Conservation (phyloP, 1,140 invertebrate species). For the Heliconius eleuchia region DNA sequence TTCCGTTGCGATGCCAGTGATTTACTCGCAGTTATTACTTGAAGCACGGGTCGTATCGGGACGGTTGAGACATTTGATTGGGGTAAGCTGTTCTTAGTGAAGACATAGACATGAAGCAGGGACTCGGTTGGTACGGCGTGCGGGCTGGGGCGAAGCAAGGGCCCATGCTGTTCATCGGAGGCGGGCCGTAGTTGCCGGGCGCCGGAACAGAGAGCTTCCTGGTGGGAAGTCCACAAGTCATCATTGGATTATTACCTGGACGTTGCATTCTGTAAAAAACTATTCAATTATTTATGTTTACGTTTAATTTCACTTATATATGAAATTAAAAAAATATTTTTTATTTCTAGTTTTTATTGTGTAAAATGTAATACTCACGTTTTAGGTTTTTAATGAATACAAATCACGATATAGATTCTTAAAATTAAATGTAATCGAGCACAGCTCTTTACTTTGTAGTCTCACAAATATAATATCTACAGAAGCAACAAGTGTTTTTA, state of each 20-base stretch:
- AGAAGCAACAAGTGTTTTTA: constrained; percentile 17
- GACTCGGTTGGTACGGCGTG: constrained; percentile 22
- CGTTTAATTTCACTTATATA: no score
- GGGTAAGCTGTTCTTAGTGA: constrained; percentile 29
- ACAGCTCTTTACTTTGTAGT: not conserved
- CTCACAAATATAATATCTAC: not conserved
- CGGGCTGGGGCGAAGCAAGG: constrained; percentile 35
- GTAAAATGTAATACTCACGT: not conserved
- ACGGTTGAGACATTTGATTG: constrained; percentile 24
- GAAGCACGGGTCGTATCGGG: constrained; percentile 44
- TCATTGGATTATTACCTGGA: constrained; percentile 35
- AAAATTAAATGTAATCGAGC: not conserved
- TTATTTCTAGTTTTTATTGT: not conserved
- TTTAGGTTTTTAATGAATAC: not conserved
- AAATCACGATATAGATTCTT: not conserved
- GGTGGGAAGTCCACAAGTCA: constrained; percentile 25
- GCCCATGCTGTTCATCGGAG: constrained; percentile 28
- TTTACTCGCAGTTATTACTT: constrained; percentile 31
- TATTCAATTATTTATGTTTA: not conserved
- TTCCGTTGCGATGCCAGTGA: constrained; percentile 15
- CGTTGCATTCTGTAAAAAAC: constrained; percentile 45
- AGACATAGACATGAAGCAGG: constrained; percentile 39
- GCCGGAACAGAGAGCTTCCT: constrained; percentile 18
- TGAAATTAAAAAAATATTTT: not conserved
- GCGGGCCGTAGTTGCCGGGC: constrained; percentile 24